A percentile compares a stretch with the other conserved stretches of the same genome.
phyloP scores from a whole-genome alignment of 2,113 vertebrate genomes.

The Poecilia latipinna region DNA sequence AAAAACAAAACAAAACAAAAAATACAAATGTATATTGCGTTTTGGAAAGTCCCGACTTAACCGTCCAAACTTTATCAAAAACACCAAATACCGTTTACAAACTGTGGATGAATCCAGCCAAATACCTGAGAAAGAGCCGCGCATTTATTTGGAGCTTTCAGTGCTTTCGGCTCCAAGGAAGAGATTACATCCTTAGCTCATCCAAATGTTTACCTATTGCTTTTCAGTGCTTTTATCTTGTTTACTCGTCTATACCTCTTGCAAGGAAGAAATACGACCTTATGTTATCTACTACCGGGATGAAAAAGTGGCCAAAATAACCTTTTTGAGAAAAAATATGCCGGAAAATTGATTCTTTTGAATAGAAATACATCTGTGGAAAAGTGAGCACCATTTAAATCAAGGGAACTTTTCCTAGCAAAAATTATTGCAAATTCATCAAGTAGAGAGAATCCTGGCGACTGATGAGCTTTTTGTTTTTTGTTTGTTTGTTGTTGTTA shows the following conservation, averaged over 20 bases:
- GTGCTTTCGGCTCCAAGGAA: not conserved
- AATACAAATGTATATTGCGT: too few relatives aligned
- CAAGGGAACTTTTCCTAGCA: not conserved
- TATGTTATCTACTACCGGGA: not conserved
- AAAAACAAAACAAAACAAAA: too few relatives aligned
- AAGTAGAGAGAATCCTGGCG: not conserved
- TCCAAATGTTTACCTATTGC: not conserved
- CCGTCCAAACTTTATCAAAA: too few relatives aligned
- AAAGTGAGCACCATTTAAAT: not conserved
- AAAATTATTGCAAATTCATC: not conserved
- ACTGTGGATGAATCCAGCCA: not conserved
- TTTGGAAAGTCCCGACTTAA: too few relatives aligned
- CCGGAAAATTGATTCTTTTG: not conserved
- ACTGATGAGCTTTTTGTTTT: not conserved
- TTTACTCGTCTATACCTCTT: not conserved
- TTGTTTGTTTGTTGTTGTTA: not conserved
- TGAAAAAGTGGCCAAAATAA: not conserved
- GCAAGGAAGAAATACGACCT: not conserved
- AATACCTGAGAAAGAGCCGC: not conserved
- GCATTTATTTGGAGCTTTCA: not conserved
- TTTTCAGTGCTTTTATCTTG: not conserved
- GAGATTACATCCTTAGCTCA: not conserved
- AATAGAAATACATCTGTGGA: not conserved
- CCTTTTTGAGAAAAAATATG: not conserved
- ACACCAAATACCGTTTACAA: not conserved